These are phyloP conservation scores for Drosophila ezoana DNA, from an alignment of 2,888 invertebrate species.

Conservation along the genomic window DNA sequence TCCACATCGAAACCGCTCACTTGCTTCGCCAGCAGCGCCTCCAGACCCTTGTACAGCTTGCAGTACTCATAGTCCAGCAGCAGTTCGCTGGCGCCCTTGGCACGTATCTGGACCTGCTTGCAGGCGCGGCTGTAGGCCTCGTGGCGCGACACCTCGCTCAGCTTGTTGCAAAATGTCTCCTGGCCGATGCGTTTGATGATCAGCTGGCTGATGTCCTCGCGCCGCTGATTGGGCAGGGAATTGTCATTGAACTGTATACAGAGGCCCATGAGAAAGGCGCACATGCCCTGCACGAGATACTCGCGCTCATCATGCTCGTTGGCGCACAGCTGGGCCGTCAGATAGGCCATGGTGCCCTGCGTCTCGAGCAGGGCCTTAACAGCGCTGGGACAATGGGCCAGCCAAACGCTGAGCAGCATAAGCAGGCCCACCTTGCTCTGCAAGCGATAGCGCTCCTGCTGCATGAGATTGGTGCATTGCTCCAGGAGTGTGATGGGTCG, in stretches of 20 bases:
- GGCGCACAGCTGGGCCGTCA: constrained; percentile 92
- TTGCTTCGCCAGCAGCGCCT: constrained; percentile 87
- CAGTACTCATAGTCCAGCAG: constrained; percentile 98
- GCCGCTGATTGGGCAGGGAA: constrained; percentile 90
- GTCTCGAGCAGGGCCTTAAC: constrained; percentile 93
- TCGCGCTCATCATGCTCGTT: constrained; percentile 97
- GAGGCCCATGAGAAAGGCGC: constrained; percentile 96
- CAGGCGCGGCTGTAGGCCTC: constrained; percentile 96
- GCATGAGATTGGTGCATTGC: constrained; percentile 93
- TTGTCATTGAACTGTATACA: constrained; percentile 96
- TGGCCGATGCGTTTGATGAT: constrained; percentile 95
- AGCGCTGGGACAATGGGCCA: constrained; percentile 92
- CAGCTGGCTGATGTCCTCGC: constrained; percentile 90
- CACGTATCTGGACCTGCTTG: constrained; percentile 95
- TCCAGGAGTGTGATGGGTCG: constrained; percentile 95
- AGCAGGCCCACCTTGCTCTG: constrained; percentile 95
- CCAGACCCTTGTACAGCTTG: constrained; percentile 93
- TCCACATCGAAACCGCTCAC: constrained; percentile 85
- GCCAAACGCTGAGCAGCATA: constrained; percentile 96
- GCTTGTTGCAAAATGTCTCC: constrained; percentile 93
- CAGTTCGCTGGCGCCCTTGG: constrained; percentile 91
- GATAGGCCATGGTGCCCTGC: constrained; percentile 92
- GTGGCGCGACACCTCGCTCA: constrained; percentile 94
- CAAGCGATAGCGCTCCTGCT: constrained; percentile 88
- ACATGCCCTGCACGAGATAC: constrained; percentile 93